Base-by-base conservation (phyloP, 2,888 invertebrate species). In the Cheilosia soror region DNA sequence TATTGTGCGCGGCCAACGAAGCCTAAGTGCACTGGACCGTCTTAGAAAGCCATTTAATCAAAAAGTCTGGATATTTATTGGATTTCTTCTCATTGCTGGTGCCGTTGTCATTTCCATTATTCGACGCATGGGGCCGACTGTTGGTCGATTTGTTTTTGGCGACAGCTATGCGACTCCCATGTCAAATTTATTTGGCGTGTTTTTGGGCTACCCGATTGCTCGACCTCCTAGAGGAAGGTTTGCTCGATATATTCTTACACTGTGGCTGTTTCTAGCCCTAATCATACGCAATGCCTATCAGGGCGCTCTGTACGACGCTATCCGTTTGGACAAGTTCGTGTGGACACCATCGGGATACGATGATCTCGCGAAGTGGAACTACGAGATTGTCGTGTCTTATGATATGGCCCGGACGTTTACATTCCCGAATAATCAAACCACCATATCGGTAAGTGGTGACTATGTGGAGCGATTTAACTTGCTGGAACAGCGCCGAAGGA, bases 251-350 rank as follows among this genome's bases (percentile, higher is more conserved):
- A 65, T 91, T 9, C 31, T 91, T 4, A 78, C 88, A 58, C 60
- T 86, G n/a, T 90, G 91, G 90, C 51, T 91, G 13, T 40, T 90
- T 0, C 47, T 88, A 0, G 89, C 90, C 0, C 68, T 91, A 1
- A 87, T 91, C 20, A 53, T 91, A 33, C 90, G 91, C 2, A 89
- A 88, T 42, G 90, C 90, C 29, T 91, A 91, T 76, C 91, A 91
- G 80, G 90, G 90, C 0, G 89, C 90, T 9, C 65, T 91, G 31
- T 91, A 89, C 63, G 89, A 90, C 31, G 89, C 89, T 20, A 73
- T 91, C 62, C 90, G 91, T 1, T 73, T 87, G 25, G 86, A 88
- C 0, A 77, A 75, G 6, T 87, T 88, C 5, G 63, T 82, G 11
- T 82, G 84, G 0, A 40, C 87, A 68, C 91, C 91, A 4, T 9